Conservation (phyloP, 2,113 vertebrate genomes). For the Poeciliopsis prolifica region DNA sequence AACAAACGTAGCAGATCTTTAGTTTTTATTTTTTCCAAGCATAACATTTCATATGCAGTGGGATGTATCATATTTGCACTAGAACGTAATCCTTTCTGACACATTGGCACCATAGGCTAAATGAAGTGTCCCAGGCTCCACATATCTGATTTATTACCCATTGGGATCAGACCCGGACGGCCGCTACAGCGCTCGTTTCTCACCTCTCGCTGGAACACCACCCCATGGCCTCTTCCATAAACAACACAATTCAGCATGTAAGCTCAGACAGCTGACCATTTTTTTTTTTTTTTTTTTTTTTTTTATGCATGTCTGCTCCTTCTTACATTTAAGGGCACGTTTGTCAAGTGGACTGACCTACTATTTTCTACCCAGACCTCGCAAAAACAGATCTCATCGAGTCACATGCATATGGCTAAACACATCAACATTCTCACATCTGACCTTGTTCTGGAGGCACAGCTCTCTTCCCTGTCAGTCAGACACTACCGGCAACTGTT, state of each 20-base stretch:
- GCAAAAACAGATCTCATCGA: slow-evolving; percentile 23
- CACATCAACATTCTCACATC: slow-evolving; percentile 23
- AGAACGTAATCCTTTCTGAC: slow-evolving; percentile 49
- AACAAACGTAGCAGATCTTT: neutral
- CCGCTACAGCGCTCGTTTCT: slow-evolving; percentile 37
- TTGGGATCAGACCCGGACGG: slow-evolving; percentile 29
- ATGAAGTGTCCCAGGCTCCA: slow-evolving; percentile 43
- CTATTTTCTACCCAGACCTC: slow-evolving; percentile 36
- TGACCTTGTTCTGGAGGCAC: slow-evolving; percentile 50
- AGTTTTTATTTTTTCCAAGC: neutral
- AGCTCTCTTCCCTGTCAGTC: slow-evolving; percentile 17
- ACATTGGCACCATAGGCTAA: slow-evolving; percentile 41
- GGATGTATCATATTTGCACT: slow-evolving; percentile 32
- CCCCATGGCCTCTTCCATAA: slow-evolving; percentile 50
- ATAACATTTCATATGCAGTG: slow-evolving; percentile 4
- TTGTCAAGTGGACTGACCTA: slow-evolving; percentile 68
- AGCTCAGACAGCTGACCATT: slow-evolving; percentile 33
- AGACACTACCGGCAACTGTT: slow-evolving; percentile 25
- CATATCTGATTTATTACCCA: slow-evolving; percentile 53
- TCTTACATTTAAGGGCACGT: slow-evolving; percentile 14
- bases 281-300: slow-evolving; percentile 5
- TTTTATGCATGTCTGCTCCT: slow-evolving; percentile 14
- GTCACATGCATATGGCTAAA: slow-evolving; percentile 26
- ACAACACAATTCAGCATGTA: slow-evolving; percentile 63
- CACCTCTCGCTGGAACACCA: slow-evolving; percentile 44